Conservation (phyloP, 2,113 vertebrate species). For the Meles meles region DNA sequence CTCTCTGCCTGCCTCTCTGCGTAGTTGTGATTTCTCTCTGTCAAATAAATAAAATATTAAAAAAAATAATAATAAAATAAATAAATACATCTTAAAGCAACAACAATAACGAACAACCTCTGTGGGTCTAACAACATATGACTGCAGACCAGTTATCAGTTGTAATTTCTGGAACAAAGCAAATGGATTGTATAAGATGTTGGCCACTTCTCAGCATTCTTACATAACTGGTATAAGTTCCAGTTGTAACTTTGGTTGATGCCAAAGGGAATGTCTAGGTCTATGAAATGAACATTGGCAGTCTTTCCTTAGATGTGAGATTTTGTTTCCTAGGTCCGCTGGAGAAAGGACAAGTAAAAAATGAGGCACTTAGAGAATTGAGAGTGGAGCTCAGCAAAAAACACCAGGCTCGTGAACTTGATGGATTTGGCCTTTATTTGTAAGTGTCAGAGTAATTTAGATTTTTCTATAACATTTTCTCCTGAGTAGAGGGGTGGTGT, state of each 20-base stretch:
- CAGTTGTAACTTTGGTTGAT: background rate
- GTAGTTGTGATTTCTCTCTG: no score
- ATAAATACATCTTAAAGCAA: background rate
- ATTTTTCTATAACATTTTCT: background rate
- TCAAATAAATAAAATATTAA: no score
- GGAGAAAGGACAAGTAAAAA: constrained; percentile 98
- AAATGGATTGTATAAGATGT: background rate
- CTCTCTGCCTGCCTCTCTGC: no score
- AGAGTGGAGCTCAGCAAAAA: constrained; percentile 98
- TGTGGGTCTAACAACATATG: background rate
- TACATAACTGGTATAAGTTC: background rate
- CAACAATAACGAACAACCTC: background rate
- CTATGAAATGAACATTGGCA: background rate
- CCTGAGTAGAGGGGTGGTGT: background rate
- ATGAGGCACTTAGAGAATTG: constrained; percentile 94
- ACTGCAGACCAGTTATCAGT: background rate
- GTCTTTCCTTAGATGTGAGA: background rate
- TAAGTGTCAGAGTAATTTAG: constrained; percentile 74
- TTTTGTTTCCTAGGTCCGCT: constrained; percentile 87
- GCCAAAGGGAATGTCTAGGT: background rate
- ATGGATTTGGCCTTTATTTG: constrained; percentile 97
- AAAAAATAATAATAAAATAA: no score
- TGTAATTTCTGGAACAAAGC: background rate
- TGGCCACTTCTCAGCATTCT: background rate
- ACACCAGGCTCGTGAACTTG: constrained; percentile 93